Percentiles rank a stretch among this genome's conserved stretches.
phyloP scores from a whole-genome alignment of 2,797 vertebrate genomes.

The Pangasius macronema region DNA sequence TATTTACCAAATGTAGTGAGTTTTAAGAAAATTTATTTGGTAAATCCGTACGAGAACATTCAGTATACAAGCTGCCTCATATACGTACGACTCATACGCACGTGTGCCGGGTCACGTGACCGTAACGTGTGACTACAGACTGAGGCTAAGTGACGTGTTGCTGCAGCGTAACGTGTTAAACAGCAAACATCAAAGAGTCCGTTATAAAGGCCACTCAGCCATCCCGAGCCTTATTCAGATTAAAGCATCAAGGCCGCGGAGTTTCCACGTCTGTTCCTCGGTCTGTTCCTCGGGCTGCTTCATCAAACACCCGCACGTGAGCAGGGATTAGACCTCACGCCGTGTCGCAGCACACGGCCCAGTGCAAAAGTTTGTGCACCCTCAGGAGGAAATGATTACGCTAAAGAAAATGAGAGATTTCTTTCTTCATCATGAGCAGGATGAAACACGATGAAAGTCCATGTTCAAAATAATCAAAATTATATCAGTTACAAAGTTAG shows the following conservation, averaged over 20 bases:
- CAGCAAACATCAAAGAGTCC: conserved; percentile 3
- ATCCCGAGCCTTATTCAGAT: conserved; percentile 20
- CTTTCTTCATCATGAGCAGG: neutral
- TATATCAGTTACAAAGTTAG: neutral
- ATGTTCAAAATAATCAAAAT: neutral
- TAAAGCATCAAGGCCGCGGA: conserved; percentile 8
- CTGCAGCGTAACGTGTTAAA: neutral
- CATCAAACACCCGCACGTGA: neutral
- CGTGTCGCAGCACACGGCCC: neutral
- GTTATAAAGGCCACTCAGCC: neutral
- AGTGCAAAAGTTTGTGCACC: conserved; percentile 9
- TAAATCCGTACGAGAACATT: neutral
- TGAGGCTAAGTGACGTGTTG: neutral
- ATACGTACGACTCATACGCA: neutral
- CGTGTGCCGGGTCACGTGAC: neutral
- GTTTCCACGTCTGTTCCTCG: conserved; percentile 23
- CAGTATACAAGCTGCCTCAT: neutral
- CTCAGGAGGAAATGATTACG: too few relatives aligned
- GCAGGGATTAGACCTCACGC: neutral
- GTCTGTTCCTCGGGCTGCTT: too few relatives aligned
- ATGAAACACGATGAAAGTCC: neutral
- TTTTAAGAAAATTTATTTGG: neutral
- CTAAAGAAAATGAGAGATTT: neutral
- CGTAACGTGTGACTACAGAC: neutral
- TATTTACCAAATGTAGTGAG: neutral